Evolutionary conservation across 2,888 invertebrate species (phyloP).

Genomic region (Neelides folsomi): DNA sequence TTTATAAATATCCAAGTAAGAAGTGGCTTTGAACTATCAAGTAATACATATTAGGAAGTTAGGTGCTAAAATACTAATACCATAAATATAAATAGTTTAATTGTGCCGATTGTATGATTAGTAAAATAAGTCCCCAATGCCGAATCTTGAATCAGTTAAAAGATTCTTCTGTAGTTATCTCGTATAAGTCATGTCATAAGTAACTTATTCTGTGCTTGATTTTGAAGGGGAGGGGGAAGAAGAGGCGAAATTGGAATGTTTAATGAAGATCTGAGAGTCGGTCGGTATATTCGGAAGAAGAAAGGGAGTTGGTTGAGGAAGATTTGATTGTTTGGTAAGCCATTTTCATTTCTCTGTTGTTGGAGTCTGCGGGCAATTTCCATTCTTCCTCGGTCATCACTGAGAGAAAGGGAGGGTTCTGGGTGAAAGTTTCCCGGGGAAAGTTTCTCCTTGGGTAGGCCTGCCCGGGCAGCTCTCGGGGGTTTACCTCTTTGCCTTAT

Average conservation of each 20-base stretch:
- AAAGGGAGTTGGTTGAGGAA: constrained; percentile 5
- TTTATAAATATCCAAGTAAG: no score
- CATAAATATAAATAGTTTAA: no score
- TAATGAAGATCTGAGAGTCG: constrained; percentile 1
- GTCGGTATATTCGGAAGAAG: constrained; percentile 3
- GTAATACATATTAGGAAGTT: no score
- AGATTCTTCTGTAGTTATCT: no score
- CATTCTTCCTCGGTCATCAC: constrained; percentile 5
- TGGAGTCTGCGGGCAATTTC: constrained; percentile 24
- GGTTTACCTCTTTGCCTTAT: constrained; percentile 7
- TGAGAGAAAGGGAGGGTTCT: constrained; percentile 20
- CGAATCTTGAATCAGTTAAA: no score
- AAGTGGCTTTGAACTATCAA: no score
- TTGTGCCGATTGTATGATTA: no score
- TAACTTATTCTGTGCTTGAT: no score
- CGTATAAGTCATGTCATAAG: no score
- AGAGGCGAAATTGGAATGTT: constrained; percentile 1
- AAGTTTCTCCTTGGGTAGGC: constrained; percentile 12
- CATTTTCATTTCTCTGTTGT: constrained; percentile 13
- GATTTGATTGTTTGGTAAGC: constrained; percentile 18
- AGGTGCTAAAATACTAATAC: no score
- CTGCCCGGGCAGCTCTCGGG: constrained; percentile 12
- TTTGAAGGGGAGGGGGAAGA: not conserved
- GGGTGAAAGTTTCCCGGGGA: constrained; percentile 20
- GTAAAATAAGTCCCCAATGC: no score